Evolutionary conservation across 2,113 vertebrate species (phyloP).

Genomic region (Pongo abelii): DNA sequence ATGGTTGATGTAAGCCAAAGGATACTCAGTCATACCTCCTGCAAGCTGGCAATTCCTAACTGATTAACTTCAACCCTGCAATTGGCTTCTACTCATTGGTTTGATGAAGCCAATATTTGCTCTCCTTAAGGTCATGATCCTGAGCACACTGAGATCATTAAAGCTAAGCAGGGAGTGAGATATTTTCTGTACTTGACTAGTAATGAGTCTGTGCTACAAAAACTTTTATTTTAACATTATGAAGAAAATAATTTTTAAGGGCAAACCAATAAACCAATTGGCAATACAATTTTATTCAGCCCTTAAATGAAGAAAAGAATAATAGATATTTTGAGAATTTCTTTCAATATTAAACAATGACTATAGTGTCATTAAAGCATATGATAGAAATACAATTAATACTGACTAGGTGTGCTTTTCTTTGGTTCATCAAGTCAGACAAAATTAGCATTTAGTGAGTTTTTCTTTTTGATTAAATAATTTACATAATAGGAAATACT

Average conservation of each 20-base stretch:
- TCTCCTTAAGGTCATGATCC: constrained; percentile 35
- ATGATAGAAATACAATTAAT: background rate
- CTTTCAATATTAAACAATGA: constrained; percentile 22
- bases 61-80: constrained; percentile 59
- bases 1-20: constrained; percentile 58
- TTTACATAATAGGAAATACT: constrained; percentile 4
- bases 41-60: constrained; percentile 64
- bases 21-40: constrained; percentile 57
- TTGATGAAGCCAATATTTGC: constrained; percentile 51
- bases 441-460: background rate
- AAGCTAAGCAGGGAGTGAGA: background rate
- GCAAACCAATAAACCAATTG: background rate
- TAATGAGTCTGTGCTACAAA: background rate
- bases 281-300: background rate
- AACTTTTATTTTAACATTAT: background rate
- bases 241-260: background rate
- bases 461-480: background rate
- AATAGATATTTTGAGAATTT: constrained; percentile 10
- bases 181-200: background rate
- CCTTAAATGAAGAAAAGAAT: background rate
- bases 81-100: constrained; percentile 49
- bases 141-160: constrained; percentile 59
- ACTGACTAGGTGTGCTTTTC: background rate
- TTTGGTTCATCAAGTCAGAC: background rate
- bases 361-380: background rate